Evolutionary conservation across 2,113 vertebrate genomes (phyloP), one percentile per base, ranked within the genome.

Genomic region (Ifrita kowaldi): DNA sequence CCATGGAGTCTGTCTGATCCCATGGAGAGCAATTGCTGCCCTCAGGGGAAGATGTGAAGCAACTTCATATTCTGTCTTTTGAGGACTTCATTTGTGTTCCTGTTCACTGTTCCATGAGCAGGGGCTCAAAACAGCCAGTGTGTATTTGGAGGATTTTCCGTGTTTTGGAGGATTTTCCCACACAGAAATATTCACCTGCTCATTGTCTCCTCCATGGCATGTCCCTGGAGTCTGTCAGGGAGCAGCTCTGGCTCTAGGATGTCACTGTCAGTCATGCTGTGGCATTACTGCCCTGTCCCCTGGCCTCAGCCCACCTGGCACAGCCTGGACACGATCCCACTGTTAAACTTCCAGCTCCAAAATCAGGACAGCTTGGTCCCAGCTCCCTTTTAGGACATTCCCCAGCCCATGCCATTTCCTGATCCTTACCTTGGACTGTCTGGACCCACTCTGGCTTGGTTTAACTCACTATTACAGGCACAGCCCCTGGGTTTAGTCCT

Each of bases 31-130:
- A 37, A 3, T 1, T 69, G 23, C 70, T 82, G 79, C 55, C 26
- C 7, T 2, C 0, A 0, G 30, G 52, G 53, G 16, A 84, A 60
- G 17, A 6, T 23, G 37, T 28, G 67, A 44, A 47, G 19, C 37
- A 59, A 3, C 52, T 63, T 59, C 37, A 3, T 21, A 1, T 28
- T 63, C 62, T 53, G 26, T 32, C 24, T 33, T 32, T 3, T 1
- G 39, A 19, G n/a, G 28, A 27, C 35, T 39, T 79, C 8, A 5
- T 19, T 42, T 22, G 11, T 56, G 0, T 50, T 65, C 35, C 26
- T 55, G 7, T 8, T 53, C 39, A 30, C 11, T 30, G 7, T 33
- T 57, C 42, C n/a, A 6, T 6, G 17, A 44, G 42, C 35, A 28
- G 27, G 22, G 47, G 11, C 57, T 39, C 41, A 11, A 19, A 64